Evolutionary conservation across 2,797 vertebrate genomes (phyloP).

Genomic region (Hyperoplus lanceolatus): DNA sequence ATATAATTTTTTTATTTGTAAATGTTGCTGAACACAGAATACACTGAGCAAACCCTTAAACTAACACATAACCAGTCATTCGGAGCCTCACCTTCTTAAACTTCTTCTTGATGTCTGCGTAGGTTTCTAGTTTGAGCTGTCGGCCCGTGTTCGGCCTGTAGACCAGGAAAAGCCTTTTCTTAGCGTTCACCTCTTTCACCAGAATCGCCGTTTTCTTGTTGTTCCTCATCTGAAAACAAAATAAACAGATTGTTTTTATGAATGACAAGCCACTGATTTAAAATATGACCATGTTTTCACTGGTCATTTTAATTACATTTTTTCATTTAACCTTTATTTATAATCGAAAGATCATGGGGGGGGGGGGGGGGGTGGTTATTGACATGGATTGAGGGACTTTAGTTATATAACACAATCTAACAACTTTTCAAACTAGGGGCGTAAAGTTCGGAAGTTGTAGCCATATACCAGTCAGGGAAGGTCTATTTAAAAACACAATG

Average conservation of each 20-base stretch:
- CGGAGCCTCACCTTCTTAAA: slow-evolving; percentile 92
- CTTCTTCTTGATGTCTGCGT: slow-evolving; percentile 95
- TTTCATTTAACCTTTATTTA: too few species aligned
- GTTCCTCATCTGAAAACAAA: slow-evolving; percentile 91
- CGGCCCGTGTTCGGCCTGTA: slow-evolving; percentile 97
- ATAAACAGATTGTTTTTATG: neutral
- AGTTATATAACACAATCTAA: neutral
- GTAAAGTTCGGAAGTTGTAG: neutral
- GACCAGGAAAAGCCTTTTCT: slow-evolving; percentile 97
- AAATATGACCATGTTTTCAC: neutral
- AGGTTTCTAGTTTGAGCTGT: slow-evolving; percentile 95
- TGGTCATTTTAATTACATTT: fast-evolving
- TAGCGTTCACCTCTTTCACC: slow-evolving; percentile 95
- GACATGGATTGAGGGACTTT: neutral
- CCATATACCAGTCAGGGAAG: neutral
- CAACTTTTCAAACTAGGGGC: neutral
- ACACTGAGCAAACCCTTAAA: too few species aligned
- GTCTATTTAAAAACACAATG: neutral
- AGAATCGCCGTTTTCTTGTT: slow-evolving; percentile 97
- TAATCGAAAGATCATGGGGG: too few species aligned
- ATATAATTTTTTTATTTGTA: too few species aligned
- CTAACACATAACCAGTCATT: too few species aligned
- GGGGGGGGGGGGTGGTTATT: too few species aligned
- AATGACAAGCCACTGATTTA: neutral
- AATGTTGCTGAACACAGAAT: too few species aligned